Base-by-base conservation (phyloP, 1,140 invertebrate species). In the Mizuhopecten yessoensis region DNA sequence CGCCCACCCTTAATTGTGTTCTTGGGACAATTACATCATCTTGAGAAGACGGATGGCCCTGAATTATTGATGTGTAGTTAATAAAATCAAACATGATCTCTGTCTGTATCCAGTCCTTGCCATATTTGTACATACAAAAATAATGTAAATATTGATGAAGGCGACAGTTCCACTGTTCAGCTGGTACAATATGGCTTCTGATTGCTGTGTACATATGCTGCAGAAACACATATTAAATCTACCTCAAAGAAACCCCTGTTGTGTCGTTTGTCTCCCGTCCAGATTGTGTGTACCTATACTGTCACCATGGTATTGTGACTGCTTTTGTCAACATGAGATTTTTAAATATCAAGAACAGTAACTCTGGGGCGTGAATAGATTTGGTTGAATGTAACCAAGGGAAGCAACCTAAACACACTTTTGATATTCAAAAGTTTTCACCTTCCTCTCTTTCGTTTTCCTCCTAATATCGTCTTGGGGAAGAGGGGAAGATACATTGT, bases 71-170 rank as follows among this genome's bases (percentile, higher is more conserved):
- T 75, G n/a, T 29, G 17, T n/a, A n/a, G 57, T 75, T 75, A 75
- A 75, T 75, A 75, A 75, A 75, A 75, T 75, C 57, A 75, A 75
- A 75, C 57, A 75, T 75, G 57, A 75, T 75, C 57, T 29, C n/a
- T 75, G 57, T 75, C 57, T 75, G 57, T 75, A 75, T 75, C 57
- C n/a, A n/a, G 1, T 75, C 57, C n/a, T n/a, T 2, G 57, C 57
- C 57, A 75, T 75, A 75, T 75, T 75, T 75, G 57, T 75, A 75
- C 57, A 17, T 75, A n/a, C 57, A 75, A 75, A 75, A 75, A 75
- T 75, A 75, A 29, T n/a, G 57, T 75, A 75, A 75, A 75, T 75
- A 75, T 75, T 75, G 57, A 75, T 75, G 29, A 29, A n/a, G 57
- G 57, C 17, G 57, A 75, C 57, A 75, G 5, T 75, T 75, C 29